Percentiles rank a stretch among this genome's conserved stretches.
These are phyloP conservation scores for Indicator maculatus DNA, from an alignment of 2,113 vertebrate species.

Conservation along the genomic window DNA sequence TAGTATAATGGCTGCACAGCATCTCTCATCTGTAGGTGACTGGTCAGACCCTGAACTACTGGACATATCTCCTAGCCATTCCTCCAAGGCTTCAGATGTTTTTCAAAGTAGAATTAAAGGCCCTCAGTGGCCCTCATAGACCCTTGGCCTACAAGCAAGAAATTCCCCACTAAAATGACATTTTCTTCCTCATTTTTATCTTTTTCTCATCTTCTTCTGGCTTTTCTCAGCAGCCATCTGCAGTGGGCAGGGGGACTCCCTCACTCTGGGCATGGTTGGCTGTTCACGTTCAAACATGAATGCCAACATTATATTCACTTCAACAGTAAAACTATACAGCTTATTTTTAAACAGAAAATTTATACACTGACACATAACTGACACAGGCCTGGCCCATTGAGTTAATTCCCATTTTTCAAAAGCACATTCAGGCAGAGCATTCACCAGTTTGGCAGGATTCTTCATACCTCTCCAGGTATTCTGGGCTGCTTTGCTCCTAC, in stretches of 20 bases:
- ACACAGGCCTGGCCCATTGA: neutral
- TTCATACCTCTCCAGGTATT: neutral
- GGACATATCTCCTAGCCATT: neutral
- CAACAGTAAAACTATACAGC: neutral
- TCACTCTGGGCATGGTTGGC: neutral
- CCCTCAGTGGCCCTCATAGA: neutral
- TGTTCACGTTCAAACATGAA: neutral
- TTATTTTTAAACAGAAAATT: constrained; percentile 42
- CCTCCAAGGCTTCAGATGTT: neutral
- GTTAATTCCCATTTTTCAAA: neutral
- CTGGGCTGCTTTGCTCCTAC: neutral
- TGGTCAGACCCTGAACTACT: neutral
- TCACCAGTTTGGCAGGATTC: neutral
- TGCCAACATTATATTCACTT: constrained; percentile 12
- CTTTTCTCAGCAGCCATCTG: neutral
- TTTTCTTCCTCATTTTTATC: neutral
- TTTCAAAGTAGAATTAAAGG: neutral
- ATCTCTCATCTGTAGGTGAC: neutral
- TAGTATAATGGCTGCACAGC: rapidly evolving
- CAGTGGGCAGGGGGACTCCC: neutral
- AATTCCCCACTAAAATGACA: neutral
- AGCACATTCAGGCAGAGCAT: neutral
- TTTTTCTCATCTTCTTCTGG: neutral
- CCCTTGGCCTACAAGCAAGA: neutral
- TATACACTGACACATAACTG: constrained; percentile 22